Base-by-base conservation (phyloP, 2,797 vertebrate genomes). In the Lepilemur septentrionalis region DNA sequence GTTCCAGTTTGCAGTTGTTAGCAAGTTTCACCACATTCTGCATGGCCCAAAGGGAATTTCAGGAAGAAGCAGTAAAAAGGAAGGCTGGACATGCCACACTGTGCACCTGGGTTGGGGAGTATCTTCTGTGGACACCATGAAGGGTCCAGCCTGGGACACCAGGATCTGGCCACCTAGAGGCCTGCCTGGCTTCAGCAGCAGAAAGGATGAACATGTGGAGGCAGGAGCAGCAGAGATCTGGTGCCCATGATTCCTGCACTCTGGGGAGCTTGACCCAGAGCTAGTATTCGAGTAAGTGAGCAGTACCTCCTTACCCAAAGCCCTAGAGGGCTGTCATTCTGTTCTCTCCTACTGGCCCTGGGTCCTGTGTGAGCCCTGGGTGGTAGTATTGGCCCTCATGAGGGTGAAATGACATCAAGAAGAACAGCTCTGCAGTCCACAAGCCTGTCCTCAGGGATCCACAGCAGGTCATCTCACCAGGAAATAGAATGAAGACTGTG, bases 11-110 rank as follows among this genome's bases (percentile, higher is more conserved):
- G 15, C 4, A 46, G 20, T 52, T 65, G 38, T 65, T 46, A 48
- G 30, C 32, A 46, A 80, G n/a, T 70, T 84, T 90, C 20, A 30
- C 18, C 28, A 55, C 20, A 41, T 91, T 63, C 89, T 82, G 22
- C 55, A 20, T 91, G 82, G 59, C 18, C 46, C 81, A 84, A 73
- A 76, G 48, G 43, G 59, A 61, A 76, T 63, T 95, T 92, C 38
- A 28, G 59, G 15, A 87, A 70, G 35, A 48, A 50, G 18, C 5
- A 67, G 35, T 17, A 35, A 32, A 89, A 81, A 25, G 83, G 86
- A 50, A 85, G 20, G 48, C 35, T 50, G 32, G 28, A 46, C 48
- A 20, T 48, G 32, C 59, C 22, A 32, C 46, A 15, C 52, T 18
- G 0, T 12, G 4, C 25, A 11, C 28, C 18, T 63, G 43, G 25